Evolutionary conservation across 2,888 invertebrate genomes (phyloP).

Genomic region (Eupithecia subumbrata): DNA sequence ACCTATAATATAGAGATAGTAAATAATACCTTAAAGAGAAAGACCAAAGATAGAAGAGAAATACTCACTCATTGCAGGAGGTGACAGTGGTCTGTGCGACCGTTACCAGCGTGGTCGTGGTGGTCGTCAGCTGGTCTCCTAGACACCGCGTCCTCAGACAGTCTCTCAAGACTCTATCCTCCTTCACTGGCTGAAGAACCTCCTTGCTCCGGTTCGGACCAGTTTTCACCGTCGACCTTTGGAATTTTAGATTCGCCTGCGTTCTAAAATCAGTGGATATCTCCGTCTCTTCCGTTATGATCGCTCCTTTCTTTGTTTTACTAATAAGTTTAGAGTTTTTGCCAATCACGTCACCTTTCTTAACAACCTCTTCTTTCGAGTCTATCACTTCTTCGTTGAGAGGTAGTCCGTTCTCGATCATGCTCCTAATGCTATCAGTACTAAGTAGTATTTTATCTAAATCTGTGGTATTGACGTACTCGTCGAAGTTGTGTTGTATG

Average conservation of each 20-base stretch:
- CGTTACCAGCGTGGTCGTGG: conserved; percentile 76
- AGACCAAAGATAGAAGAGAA: not conserved
- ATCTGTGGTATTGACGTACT: conserved; percentile 68
- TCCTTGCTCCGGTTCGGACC: conserved; percentile 74
- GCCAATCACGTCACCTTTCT: conserved; percentile 73
- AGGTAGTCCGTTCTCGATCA: conserved; percentile 77
- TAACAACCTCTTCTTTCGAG: conserved; percentile 70
- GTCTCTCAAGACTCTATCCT: conserved; percentile 68
- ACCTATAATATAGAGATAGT: not conserved
- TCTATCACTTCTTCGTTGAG: conserved; percentile 67
- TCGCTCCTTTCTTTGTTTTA: conserved; percentile 72
- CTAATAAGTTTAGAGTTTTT: conserved; percentile 73
- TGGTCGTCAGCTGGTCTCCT: conserved; percentile 73
- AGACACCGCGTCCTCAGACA: conserved; percentile 72
- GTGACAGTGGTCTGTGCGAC: conserved; percentile 77
- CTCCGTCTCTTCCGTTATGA: conserved; percentile 77
- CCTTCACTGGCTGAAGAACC: conserved; percentile 68
- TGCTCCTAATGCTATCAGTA: conserved; percentile 72
- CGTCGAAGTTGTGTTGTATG: conserved; percentile 73
- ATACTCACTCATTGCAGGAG: conserved; percentile 81
- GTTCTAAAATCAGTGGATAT: conserved; percentile 75
- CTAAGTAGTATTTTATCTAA: conserved; percentile 73
- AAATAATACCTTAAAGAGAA: not conserved
- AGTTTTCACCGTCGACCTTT: conserved; percentile 72
- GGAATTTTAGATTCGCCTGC: conserved; percentile 73